Conservation (phyloP, 2,113 vertebrate genomes). For the Cyprinodon brontotheroides region DNA sequence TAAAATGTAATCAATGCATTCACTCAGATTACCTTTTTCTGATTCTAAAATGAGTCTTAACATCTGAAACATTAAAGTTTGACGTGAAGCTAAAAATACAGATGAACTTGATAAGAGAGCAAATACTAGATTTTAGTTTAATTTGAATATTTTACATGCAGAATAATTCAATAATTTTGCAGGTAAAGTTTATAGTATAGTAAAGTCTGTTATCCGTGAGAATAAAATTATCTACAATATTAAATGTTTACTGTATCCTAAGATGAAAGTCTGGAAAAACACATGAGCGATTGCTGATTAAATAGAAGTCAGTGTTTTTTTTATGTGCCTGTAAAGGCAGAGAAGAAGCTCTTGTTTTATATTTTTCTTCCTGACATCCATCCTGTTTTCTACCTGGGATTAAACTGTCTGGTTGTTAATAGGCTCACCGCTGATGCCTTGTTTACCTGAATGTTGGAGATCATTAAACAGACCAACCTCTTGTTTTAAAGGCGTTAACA, state of each 20-base stretch:
- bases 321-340: neutral
- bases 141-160: neutral
- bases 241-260: too few species aligned
- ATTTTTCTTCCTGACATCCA: neutral
- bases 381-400: neutral
- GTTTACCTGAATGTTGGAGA: neutral
- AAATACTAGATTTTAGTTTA: neutral
- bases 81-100: too few species aligned
- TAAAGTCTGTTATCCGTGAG: neutral
- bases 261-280: too few species aligned
- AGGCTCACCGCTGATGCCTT: neutral
- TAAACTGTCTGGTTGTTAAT: neutral
- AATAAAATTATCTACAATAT: too few species aligned
- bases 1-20: too few species aligned
- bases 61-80: too few species aligned
- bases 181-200: neutral
- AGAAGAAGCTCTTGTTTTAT: neutral
- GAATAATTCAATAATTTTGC: neutral
- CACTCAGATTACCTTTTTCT: too few species aligned
- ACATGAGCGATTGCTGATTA: too few species aligned
- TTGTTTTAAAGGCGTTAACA: neutral
- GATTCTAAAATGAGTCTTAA: too few species aligned
- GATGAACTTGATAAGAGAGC: too few species aligned
- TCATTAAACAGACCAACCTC: neutral
- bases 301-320: too few species aligned